Conservation (phyloP, 2,888 invertebrate species). For the Camponotus fellah region DNA sequence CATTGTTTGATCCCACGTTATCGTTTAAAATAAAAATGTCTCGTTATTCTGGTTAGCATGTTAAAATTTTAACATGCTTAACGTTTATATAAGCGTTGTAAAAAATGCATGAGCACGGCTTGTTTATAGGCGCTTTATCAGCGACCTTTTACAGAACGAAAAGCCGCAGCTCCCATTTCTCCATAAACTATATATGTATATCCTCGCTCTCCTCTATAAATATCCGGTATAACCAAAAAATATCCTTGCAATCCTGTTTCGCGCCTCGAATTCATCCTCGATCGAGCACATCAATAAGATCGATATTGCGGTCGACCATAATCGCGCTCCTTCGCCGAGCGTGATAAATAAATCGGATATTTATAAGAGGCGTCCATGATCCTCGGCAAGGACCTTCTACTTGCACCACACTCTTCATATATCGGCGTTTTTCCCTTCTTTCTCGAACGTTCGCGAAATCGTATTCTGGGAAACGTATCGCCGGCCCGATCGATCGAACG, state of each 20-base stretch:
- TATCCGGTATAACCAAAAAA: slow-evolving; percentile 42
- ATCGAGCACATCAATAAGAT: slow-evolving; percentile 44
- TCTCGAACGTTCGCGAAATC: slow-evolving; percentile 53
- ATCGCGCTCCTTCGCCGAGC: slow-evolving; percentile 46
- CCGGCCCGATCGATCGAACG: slow-evolving; percentile 67
- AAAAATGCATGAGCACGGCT: slow-evolving; percentile 35
- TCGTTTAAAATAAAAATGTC: slow-evolving; percentile 31
- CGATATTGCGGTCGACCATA: slow-evolving; percentile 41
- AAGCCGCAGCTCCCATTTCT: not conserved
- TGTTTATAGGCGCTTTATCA: slow-evolving; percentile 49
- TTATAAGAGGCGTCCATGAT: slow-evolving; percentile 65
- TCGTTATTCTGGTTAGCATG: slow-evolving; percentile 18
- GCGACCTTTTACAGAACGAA: slow-evolving; percentile 35
- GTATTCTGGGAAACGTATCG: slow-evolving; percentile 71
- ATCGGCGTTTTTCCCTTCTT: slow-evolving; percentile 1
- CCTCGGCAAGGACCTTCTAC: slow-evolving; percentile 55
- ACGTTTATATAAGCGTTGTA: slow-evolving; percentile 13
- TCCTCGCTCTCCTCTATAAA: slow-evolving; percentile 31
- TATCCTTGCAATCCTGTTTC: slow-evolving; percentile 33
- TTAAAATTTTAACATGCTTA: slow-evolving; percentile 27
- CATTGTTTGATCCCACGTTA: not conserved
- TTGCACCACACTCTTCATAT: slow-evolving; percentile 40
- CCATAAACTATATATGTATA: not conserved
- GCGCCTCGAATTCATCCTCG: slow-evolving; percentile 44
- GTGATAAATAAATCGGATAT: slow-evolving; percentile 70